These are phyloP conservation scores for Alauda arvensis DNA, from an alignment of 2,797 vertebrate species.

Conservation along the genomic window DNA sequence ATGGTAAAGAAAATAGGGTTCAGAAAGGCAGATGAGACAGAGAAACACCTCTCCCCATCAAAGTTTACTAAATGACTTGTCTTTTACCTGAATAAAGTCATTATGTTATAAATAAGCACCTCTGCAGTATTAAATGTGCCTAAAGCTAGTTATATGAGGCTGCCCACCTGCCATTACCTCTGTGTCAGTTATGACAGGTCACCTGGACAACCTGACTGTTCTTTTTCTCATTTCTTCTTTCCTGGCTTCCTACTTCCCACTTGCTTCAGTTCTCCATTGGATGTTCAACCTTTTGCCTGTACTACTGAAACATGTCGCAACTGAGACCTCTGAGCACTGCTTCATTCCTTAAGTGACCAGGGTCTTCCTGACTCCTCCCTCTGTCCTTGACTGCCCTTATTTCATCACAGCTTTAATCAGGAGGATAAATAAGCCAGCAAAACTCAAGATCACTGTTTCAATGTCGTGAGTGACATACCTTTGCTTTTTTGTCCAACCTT, in stretches of 20 bases:
- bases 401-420: not conserved
- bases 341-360: not conserved
- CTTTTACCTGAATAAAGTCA: not conserved
- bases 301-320: not conserved
- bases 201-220: rapidly evolving
- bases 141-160: not conserved
- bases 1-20: not conserved
- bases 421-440: not conserved
- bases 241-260: rapidly evolving
- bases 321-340: rapidly evolving
- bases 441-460: not conserved
- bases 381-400: not conserved
- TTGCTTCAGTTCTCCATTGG: rapidly evolving
- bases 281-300: not conserved
- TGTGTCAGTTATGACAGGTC: not conserved
- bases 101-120: not conserved
- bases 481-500: not conserved
- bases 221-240: not conserved
- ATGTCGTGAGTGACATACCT: not conserved
- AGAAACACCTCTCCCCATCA: not conserved
- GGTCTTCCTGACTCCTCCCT: not conserved
- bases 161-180: not conserved
- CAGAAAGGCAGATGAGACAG: not conserved
- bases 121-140: not conserved
- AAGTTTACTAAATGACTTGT: not conserved